phyloP scores from a whole-genome alignment of 1,140 invertebrate genomes.

The Bombyx mandarina region DNA sequence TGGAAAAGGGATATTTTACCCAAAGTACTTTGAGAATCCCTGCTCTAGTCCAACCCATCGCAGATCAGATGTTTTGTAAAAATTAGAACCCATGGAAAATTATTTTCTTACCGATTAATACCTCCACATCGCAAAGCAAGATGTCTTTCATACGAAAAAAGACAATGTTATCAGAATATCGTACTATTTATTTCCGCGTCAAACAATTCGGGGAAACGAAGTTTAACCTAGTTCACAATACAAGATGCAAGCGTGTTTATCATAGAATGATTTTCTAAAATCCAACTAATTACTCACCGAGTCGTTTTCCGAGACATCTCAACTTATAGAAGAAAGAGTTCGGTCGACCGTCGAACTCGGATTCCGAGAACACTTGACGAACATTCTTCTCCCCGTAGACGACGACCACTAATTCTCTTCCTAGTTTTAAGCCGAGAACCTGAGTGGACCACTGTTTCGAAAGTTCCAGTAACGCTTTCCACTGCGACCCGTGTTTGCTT shows the following conservation, averaged over 20 bases:
- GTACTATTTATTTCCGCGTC: no score
- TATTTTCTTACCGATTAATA: no score
- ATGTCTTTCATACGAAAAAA: no score
- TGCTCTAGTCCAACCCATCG: no score
- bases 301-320: slow-evolving; percentile 76
- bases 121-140: no score
- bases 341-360: slow-evolving; percentile 81
- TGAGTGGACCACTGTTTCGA: slow-evolving; percentile 74
- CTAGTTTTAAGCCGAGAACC: slow-evolving; percentile 78
- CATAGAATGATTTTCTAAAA: neutral
- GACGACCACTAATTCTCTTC: slow-evolving; percentile 73
- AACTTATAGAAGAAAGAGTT: slow-evolving; percentile 80
- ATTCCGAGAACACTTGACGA: slow-evolving; percentile 73
- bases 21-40: no score
- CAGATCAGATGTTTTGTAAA: no score
- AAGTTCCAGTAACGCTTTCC: slow-evolving; percentile 74
- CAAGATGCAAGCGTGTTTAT: neutral
- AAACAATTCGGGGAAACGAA: no score
- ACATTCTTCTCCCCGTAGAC: slow-evolving; percentile 72
- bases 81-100: no score
- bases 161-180: no score
- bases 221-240: no score
- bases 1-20: no score
- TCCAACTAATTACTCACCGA: slow-evolving; percentile 6
- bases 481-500: slow-evolving; percentile 73